Conservation (phyloP, 2,113 vertebrate genomes). For the Clarias magur region DNA sequence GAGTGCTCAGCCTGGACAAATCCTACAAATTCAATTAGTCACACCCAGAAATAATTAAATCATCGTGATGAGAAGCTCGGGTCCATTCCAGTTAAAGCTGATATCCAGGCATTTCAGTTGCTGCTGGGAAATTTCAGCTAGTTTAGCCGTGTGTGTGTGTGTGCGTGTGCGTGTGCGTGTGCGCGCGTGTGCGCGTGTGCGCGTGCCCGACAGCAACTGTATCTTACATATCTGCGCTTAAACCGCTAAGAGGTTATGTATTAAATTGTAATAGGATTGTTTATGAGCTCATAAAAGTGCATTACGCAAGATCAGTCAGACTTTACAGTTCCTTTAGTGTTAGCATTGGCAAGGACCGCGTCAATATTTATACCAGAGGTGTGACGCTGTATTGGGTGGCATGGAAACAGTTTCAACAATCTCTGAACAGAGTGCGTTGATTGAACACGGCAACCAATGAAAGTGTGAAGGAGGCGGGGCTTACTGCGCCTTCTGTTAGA, state of each 20-base stretch:
- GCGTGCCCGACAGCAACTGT: neutral
- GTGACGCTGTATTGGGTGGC: too few relatives aligned
- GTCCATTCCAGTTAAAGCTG: neutral
- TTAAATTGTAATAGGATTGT: neutral
- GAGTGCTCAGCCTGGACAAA: neutral
- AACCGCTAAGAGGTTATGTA: neutral
- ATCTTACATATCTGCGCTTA: neutral
- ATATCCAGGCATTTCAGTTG: neutral
- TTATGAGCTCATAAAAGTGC: neutral
- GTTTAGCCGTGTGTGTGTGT: neutral
- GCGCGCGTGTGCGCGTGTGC: too few relatives aligned
- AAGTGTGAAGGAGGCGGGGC: too few relatives aligned
- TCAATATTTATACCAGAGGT: too few relatives aligned
- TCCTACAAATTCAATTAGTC: neutral
- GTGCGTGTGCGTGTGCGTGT: too few relatives aligned
- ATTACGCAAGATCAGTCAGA: neutral
- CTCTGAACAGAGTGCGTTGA: too few relatives aligned
- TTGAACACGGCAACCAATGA: too few relatives aligned
- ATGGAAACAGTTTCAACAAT: too few relatives aligned
- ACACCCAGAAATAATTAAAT: conserved; percentile 1
- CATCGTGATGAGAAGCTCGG: neutral
- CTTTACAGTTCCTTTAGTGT: neutral
- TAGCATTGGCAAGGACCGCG: neutral
- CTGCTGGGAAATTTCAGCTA: conserved; percentile 7
- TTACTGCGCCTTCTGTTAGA: too few relatives aligned